Base-by-base conservation (phyloP, 2,888 invertebrate genomes). In the Lathronympha strigana region DNA sequence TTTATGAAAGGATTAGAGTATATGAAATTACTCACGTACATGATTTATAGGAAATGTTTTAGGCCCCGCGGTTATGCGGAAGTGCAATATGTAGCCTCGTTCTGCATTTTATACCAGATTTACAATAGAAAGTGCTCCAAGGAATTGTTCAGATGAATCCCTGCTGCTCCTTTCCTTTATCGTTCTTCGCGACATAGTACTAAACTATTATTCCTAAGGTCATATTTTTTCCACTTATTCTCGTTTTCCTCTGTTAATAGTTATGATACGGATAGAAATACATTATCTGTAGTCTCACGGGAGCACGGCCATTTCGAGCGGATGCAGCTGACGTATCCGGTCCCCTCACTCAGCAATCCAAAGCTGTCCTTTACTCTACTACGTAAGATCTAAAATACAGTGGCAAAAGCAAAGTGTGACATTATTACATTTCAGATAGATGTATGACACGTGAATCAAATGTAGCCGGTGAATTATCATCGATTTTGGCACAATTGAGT, bases 251-350 rank as follows among this genome's bases (percentile, higher is more conserved):
- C 17, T 4, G 2, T 21, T 45, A 2, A 2, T 15, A 13, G n/a
- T n/a, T 21, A 53, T 1, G 17, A 23, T 40, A 54, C 54, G 38
- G 53, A 38, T 54, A 3, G 11, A 21, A 19, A 5, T 51, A 51
- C 13, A 38, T 40, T 40, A 40, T 13, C 54, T 54, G 38, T 3
- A 8, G 38, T 4, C 54, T 54, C 54, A 11, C 4, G 54, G 54
- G 54, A 54, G 4, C 36, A 15, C 38, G 54, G 38, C 54, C 54
- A 54, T 54, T 54, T 49, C 13, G 40, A 62, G 25, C 62, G 62
- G 43, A 66, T 40, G 19, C 62, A 47, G 21, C 19, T 33, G 54
- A 54, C 40, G 54, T 40, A 38, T 54, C 53, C 53, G 53, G 53
- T 15, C 38, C 54, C 17, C 38, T 2, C 21, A 19, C 38, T 21